Evolutionary conservation across 1,140 invertebrate species (phyloP).

Genomic region (Zaprionus nigranus): DNA sequence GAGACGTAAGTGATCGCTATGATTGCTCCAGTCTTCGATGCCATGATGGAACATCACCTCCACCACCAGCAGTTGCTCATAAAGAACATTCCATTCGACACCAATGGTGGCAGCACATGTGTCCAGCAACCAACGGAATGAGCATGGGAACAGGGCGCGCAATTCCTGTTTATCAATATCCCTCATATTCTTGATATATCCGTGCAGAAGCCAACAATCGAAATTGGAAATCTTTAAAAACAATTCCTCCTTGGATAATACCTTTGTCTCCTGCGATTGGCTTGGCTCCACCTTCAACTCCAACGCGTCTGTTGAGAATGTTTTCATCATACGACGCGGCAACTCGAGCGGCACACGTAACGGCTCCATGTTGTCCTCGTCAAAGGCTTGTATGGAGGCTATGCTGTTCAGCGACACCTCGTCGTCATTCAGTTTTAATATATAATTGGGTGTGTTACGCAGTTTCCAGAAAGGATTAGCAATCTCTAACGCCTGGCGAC

Average conservation of each 20-base stretch:
- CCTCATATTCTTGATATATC: slow-evolving; percentile 33
- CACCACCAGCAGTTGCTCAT: slow-evolving; percentile 84
- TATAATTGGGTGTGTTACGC: slow-evolving; percentile 22
- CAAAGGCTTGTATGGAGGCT: slow-evolving; percentile 53
- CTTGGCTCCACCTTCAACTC: slow-evolving; percentile 1
- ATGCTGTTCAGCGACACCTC: slow-evolving; percentile 41
- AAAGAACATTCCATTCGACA: slow-evolving; percentile 84
- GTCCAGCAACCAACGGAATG: slow-evolving; percentile 86
- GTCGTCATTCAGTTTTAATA: slow-evolving; percentile 38
- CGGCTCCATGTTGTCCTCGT: slow-evolving; percentile 59
- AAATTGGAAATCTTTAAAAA: slow-evolving; percentile 68
- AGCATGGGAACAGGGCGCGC: slow-evolving; percentile 84
- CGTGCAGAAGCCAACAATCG: slow-evolving; percentile 80
- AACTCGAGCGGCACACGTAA: slow-evolving; percentile 42
- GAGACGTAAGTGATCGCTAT: slow-evolving; percentile 52
- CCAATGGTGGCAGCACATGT: slow-evolving; percentile 85
- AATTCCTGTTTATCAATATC: slow-evolving; percentile 62
- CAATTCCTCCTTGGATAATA: neutral
- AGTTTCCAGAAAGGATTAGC: slow-evolving; percentile 54
- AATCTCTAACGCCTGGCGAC: slow-evolving; percentile 25
- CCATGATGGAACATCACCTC: slow-evolving; percentile 78
- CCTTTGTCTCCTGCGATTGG: neutral
- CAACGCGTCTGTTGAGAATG: neutral
- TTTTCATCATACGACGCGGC: slow-evolving; percentile 52
- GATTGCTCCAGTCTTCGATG: slow-evolving; percentile 53